Evolutionary conservation across 2,888 invertebrate species (phyloP), one percentile per base, ranked within the genome.

Genomic region (Drosophila birchii): DNA sequence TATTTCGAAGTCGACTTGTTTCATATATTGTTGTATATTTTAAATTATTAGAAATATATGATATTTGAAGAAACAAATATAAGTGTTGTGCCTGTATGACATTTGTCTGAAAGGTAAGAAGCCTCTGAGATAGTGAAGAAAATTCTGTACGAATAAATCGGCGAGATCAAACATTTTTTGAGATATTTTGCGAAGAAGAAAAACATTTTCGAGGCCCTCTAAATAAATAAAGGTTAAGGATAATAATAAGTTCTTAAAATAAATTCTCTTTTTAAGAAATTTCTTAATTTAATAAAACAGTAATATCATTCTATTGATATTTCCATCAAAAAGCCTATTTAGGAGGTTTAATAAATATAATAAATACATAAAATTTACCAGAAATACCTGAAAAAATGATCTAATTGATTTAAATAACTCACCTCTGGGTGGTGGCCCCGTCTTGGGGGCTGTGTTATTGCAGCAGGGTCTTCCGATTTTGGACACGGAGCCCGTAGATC

Each of bases 381-480:
- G 32, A 1, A 11, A 23, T 23, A 44, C 16, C 20, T 6, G 1
- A 29, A 20, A 7, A 12, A 20, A 12, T 9, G 34, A 8, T 11
- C 4, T 29, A 18, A 20, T 0, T 3, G 11, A 8, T 8, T 6
- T 23, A 11, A 9, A 29, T 0, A 71, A 88, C 89, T 84, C 76
- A 91, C 91, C 91, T 84, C 91, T 80, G 16, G 91, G 89, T 64
- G 92, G 92, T 55, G 91, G 91, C 1, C 91, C 92, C 18, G 91
- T 71, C 63, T 92, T 92, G 7, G 92, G 91, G 5, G 88, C 70
- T 11, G 88, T 71, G 69, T 91, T 90, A 23, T 86, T 78, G 55
- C 86, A 84, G 41, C 90, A 92, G n/a, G 86, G 82, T 39, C 92
- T 81, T 14, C 91, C 91, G 47, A 91, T 92, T 80, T 90, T 90